Evolutionary conservation across 2,797 vertebrate genomes (phyloP), one percentile per base, ranked within the genome.

Genomic region (Schizopygopsis malacanthus): DNA sequence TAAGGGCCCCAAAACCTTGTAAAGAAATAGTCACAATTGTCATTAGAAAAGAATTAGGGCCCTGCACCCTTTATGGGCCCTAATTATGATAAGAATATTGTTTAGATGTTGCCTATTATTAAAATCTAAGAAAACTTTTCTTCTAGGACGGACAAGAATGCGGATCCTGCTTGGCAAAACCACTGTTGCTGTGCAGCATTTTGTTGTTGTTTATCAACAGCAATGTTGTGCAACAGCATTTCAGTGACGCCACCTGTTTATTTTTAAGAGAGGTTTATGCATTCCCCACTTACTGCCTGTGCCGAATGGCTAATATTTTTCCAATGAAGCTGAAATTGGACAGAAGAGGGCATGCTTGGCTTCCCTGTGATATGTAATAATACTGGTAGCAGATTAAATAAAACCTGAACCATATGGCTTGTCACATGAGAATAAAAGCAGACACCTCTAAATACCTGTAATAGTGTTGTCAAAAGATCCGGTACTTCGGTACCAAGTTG

Each of bases 271-370:
- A 54, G 6, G 6, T 54, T 54, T 20, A 54, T n/a, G 10, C 22
- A 59, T 22, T 7, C 10, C 9, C 22, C 56, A 59, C 8, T 10
- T 59, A 59, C 10, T 59, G 22, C 4, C 9, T 54, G 16, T 59
- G 56, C 56, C 56, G 1, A 61, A 25, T 61, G n/a, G n/a, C 59
- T 25, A 25, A n/a, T 25, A 9, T 61, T 61, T 25, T 25, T 61
- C 59, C 52, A 56, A 22, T 2, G 2, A 56, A 56, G 52, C 52
- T 56, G 7, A 56, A 13, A 12, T 25, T 61, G 59, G n/a, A 4
- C 59, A 61, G 52, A 54, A 77, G 75, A 78, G 54, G 54, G 22
- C 54, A 56, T 50, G 75, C 75, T 39, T 77, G 50, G 41, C 4
- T 41, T 15, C 37, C 15, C 20, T 7, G 76, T n/a, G 16, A 22